Evolutionary conservation across 2,113 vertebrate species (phyloP).

Genomic region (Protomyctophum bolini): DNA sequence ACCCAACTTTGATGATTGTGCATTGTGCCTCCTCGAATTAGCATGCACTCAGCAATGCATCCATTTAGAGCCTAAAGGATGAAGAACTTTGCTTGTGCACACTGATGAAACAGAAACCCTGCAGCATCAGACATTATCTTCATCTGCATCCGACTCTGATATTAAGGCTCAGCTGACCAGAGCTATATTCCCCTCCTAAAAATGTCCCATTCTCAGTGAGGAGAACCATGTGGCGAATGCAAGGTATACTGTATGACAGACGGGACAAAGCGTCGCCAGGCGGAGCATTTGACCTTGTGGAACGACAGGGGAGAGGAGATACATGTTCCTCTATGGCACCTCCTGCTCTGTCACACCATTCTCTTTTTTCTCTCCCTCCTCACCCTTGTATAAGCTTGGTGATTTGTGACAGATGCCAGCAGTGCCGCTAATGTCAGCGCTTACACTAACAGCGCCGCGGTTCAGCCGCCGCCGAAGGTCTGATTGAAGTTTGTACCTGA

Average conservation of each 20-base stretch:
- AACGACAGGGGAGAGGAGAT: conserved; percentile 17
- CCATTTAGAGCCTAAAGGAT: not conserved
- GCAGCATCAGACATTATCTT: not conserved
- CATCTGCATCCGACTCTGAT: not conserved
- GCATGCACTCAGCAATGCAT: not conserved
- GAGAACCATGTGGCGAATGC: conserved; percentile 8
- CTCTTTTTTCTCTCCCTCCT: conserved; percentile 26
- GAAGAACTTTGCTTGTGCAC: not conserved
- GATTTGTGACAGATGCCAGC: conserved; percentile 62
- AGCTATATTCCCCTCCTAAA: conserved; percentile 8
- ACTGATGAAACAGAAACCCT: not conserved
- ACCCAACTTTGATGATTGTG: not conserved
- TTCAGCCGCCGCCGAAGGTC: conserved; percentile 48
- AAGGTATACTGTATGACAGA: not conserved
- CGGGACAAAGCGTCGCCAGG: conserved; percentile 13
- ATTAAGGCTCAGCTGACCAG: not conserved
- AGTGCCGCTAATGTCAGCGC: conserved; percentile 31
- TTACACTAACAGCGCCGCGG: conserved; percentile 17
- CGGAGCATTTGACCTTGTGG: conserved; percentile 37
- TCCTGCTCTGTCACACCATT: conserved; percentile 20
- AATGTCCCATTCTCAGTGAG: conserved; percentile 1
- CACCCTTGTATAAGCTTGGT: conserved; percentile 14
- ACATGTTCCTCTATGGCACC: not conserved
- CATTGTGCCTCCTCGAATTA: not conserved
- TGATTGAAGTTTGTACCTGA: conserved; percentile 67